Evolutionary conservation across 1,140 invertebrate species (phyloP).

Genomic region (Drosophila bocqueti): DNA sequence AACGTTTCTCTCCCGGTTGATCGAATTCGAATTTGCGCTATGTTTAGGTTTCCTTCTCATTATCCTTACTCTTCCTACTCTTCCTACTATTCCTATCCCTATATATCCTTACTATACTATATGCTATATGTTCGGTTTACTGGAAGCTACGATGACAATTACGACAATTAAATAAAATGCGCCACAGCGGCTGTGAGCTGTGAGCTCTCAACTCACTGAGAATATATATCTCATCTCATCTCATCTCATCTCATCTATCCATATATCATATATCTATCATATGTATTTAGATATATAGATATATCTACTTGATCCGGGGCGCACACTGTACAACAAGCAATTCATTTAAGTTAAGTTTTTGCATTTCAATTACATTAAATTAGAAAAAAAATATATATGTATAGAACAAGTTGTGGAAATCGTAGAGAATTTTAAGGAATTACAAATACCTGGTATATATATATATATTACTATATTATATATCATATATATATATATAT

Average conservation of each 20-base stretch:
- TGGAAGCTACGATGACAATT: constrained; percentile 70
- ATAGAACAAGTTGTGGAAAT: constrained; percentile 3
- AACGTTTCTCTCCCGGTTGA: constrained; percentile 21
- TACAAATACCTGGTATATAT: constrained; percentile 8
- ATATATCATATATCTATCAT: too few relatives aligned
- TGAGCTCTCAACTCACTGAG: constrained; percentile 27
- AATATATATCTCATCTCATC: too few relatives aligned
- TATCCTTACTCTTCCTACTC: not conserved
- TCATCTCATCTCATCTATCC: too few relatives aligned
- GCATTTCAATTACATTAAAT: constrained; percentile 6
- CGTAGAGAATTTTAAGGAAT: constrained; percentile 7
- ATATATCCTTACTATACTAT: not conserved
- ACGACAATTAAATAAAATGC: constrained; percentile 51
- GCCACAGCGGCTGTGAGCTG: constrained; percentile 32
- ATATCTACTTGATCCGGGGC: constrained; percentile 47
- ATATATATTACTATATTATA: constrained; percentile 5
- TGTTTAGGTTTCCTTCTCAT: constrained; percentile 37
- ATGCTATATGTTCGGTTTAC: constrained; percentile 41
- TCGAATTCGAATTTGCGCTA: constrained; percentile 74
- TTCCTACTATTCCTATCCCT: too few relatives aligned
- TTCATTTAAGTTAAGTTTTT: constrained; percentile 61
- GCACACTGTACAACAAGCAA: constrained; percentile 75
- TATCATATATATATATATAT: constrained; percentile 1
- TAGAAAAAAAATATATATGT: constrained; percentile 33
- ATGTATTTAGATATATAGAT: not conserved